Evolutionary conservation across 1,140 invertebrate genomes (phyloP).

Genomic region (Drepana arcuata): DNA sequence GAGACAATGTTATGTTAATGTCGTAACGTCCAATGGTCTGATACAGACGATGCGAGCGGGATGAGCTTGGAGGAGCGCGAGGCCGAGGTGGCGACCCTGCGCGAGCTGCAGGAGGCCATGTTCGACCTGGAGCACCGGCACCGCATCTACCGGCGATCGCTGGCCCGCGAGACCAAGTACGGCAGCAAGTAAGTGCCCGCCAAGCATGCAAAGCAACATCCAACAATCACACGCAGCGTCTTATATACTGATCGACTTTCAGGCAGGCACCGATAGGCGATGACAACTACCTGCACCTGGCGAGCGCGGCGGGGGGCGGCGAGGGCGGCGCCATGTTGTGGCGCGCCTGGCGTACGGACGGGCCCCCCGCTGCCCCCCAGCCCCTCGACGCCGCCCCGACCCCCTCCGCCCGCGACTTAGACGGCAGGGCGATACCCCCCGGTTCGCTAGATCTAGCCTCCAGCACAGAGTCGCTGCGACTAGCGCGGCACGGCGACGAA

Average conservation of each 20-base stretch:
- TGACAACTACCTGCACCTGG: slow-evolving; percentile 84
- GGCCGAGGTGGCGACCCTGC: slow-evolving; percentile 74
- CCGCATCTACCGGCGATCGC: slow-evolving; percentile 80
- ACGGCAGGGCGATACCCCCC: slow-evolving; percentile 37
- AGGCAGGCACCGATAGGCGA: slow-evolving; percentile 91
- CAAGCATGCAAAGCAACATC: no score
- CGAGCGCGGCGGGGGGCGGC: slow-evolving; percentile 29
- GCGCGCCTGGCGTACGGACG: slow-evolving; percentile 38
- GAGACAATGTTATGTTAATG: slow-evolving; percentile 3
- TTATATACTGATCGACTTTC: slow-evolving; percentile 50
- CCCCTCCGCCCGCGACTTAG: slow-evolving; percentile 50
- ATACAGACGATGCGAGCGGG: slow-evolving; percentile 46
- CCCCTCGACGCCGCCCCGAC: slow-evolving; percentile 39
- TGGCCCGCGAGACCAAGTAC: slow-evolving; percentile 86
- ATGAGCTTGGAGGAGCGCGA: slow-evolving; percentile 62
- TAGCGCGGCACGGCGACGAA: slow-evolving; percentile 45
- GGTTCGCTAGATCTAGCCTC: slow-evolving; percentile 46
- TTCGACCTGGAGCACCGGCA: slow-evolving; percentile 86
- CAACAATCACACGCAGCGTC: no score
- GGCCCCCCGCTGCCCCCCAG: slow-evolving; percentile 24
- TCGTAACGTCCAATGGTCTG: background rate
- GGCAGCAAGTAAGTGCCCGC: slow-evolving; percentile 86
- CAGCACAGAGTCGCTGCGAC: slow-evolving; percentile 51
- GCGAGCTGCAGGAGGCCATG: slow-evolving; percentile 79
- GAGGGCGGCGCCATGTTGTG: slow-evolving; percentile 35